Evolutionary conservation across 2,113 vertebrate species (phyloP).

Genomic region (Galemys pyrenaicus): DNA sequence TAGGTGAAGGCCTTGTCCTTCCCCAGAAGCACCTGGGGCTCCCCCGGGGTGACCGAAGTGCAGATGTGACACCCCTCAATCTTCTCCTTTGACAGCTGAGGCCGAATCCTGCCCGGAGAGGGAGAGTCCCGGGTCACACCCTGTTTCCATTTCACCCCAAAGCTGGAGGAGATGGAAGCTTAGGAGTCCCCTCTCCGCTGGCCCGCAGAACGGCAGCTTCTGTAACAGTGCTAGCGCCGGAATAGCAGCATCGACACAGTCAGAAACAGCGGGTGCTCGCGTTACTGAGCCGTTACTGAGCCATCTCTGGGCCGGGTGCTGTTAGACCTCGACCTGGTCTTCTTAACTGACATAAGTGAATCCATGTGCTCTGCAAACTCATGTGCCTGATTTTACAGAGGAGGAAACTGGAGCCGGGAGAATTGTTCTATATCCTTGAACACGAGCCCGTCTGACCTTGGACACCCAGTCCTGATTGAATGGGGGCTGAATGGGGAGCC

Average conservation of each 20-base stretch:
- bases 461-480: neutral
- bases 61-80: constrained; percentile 98
- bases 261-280: neutral
- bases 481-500: neutral
- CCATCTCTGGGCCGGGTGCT: fast-evolving
- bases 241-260: fast-evolving
- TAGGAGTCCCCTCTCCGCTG: neutral
- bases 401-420: neutral
- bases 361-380: neutral
- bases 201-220: neutral
- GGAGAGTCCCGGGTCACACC: neutral
- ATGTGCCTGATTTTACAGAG: neutral
- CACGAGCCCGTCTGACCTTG: neutral
- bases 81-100: constrained; percentile 98
- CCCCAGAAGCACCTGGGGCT: constrained; percentile 96
- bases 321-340: neutral
- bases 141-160: neutral
- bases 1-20: constrained; percentile 99
- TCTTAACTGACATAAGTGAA: neutral
- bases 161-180: neutral
- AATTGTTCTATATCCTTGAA: neutral
- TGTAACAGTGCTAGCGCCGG: no score
- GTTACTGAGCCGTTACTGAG: neutral
- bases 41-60: constrained; percentile 94
- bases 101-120: constrained; percentile 91